Evolutionary conservation across 2,888 invertebrate species (phyloP).

Genomic region (Scaptomyza polygonia): DNA sequence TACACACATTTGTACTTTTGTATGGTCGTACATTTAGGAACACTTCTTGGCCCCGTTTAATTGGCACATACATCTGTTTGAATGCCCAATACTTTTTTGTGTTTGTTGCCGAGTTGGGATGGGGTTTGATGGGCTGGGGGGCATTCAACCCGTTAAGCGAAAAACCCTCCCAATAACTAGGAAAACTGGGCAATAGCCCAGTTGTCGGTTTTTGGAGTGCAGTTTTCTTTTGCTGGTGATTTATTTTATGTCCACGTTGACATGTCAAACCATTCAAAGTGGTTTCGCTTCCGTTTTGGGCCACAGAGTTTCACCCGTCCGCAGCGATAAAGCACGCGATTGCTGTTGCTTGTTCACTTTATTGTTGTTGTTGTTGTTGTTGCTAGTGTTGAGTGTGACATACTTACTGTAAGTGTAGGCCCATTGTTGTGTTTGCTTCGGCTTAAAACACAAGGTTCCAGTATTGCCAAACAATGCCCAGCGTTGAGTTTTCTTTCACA

Average conservation of each 20-base stretch:
- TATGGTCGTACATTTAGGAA: constrained; percentile 42
- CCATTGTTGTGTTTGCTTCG: constrained; percentile 52
- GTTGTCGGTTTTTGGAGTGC: constrained; percentile 56
- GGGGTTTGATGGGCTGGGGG: background rate
- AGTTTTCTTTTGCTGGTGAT: constrained; percentile 68
- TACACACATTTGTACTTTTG: constrained; percentile 55
- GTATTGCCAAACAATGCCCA: constrained; percentile 33
- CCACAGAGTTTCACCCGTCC: constrained; percentile 45
- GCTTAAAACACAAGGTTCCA: constrained; percentile 38
- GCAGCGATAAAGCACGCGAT: constrained; percentile 77
- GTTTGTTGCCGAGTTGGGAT: constrained; percentile 1
- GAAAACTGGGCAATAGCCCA: constrained; percentile 48
- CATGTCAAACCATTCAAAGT: constrained; percentile 81
- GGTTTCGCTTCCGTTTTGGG: constrained; percentile 75
- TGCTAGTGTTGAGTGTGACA: constrained; percentile 53
- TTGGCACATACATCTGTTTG: constrained; percentile 65
- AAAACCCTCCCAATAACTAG: constrained; percentile 25
- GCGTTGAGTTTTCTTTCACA: constrained; percentile 28
- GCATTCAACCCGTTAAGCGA: constrained; percentile 41
- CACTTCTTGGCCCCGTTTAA: constrained; percentile 68
- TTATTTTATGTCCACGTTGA: constrained; percentile 81
- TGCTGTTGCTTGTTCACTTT: constrained; percentile 34
- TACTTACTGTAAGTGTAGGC: constrained; percentile 48
- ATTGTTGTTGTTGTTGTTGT: constrained; percentile 29
- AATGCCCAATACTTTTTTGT: constrained; percentile 50